These are phyloP conservation scores for Mechanitis mazaeus DNA, from an alignment of 2,888 invertebrate genomes.

Conservation along the genomic window DNA sequence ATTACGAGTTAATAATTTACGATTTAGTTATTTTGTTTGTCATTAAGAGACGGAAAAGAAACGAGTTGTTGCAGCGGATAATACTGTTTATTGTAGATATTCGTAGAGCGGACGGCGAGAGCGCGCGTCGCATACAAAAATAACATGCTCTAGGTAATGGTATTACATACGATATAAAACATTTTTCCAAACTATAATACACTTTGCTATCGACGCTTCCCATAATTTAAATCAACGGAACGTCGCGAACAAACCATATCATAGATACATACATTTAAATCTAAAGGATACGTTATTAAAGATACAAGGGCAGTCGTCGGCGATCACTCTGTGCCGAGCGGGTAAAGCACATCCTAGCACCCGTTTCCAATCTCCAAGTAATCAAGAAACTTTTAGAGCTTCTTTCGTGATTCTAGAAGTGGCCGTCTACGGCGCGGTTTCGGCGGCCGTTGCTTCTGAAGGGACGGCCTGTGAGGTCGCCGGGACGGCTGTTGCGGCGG, in stretches of 20 bases:
- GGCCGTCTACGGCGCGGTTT: constrained; percentile 4
- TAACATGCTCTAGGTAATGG: constrained; percentile 20
- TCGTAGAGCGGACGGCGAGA: constrained; percentile 6
- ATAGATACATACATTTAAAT: constrained; percentile 12
- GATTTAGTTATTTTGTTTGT: constrained; percentile 25
- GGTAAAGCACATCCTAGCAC: not conserved
- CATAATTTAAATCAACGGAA: too few relatives aligned
- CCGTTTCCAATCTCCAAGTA: not conserved
- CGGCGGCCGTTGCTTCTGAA: constrained; percentile 1
- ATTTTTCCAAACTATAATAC: constrained; percentile 9
- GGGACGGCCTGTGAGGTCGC: constrained; percentile 15
- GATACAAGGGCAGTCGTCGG: not conserved
- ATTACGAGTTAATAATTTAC: too few relatives aligned
- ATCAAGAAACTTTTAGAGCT: too few relatives aligned
- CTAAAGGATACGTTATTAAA: constrained; percentile 3
- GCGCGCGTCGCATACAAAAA: constrained; percentile 23
- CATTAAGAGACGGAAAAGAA: too few relatives aligned
- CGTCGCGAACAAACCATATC: not conserved
- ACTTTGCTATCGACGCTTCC: constrained; percentile 3
- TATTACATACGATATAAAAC: constrained; percentile 21
- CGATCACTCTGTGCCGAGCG: not conserved
- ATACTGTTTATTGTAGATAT: constrained; percentile 35
- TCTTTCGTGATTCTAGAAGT: not conserved
- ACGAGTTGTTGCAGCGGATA: constrained; percentile 12
- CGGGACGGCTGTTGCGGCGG: constrained; percentile 30